Evolutionary conservation across 37 sponge, comb jelly and placozoan genomes (phyloP).

Genomic region (Aphrocallistes beatrix): DNA sequence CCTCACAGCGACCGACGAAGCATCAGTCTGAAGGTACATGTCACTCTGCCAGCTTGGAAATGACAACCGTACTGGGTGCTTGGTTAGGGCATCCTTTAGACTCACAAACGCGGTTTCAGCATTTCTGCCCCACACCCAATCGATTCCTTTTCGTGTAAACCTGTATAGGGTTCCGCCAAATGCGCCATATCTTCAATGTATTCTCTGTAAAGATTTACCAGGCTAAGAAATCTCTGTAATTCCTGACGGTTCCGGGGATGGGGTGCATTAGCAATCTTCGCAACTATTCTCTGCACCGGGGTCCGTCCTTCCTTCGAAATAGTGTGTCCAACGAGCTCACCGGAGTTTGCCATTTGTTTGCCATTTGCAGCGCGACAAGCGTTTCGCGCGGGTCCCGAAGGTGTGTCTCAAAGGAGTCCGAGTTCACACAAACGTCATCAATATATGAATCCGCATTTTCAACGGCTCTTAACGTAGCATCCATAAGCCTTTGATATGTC

Average conservation of each 20-base stretch:
- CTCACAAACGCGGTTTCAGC: not conserved
- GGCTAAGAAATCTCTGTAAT: not conserved
- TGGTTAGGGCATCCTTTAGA: not conserved
- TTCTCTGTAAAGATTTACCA: not conserved
- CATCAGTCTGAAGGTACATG: not conserved
- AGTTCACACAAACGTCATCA: not conserved
- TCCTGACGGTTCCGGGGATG: not conserved
- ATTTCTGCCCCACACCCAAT: not conserved
- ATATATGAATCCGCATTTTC: not conserved
- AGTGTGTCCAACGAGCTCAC: not conserved
- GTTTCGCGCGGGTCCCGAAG: not conserved
- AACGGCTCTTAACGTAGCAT: not conserved
- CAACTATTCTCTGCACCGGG: not conserved
- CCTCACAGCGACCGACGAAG: not conserved
- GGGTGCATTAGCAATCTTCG: not conserved
- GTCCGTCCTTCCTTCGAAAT: not conserved
- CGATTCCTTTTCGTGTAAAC: not conserved
- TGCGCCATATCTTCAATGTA: not conserved
- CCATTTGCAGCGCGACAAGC: not conserved
- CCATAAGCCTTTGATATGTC: not conserved
- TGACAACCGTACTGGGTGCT: not conserved
- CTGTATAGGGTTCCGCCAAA: not conserved
- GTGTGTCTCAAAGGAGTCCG: not conserved
- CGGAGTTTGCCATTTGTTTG: not conserved
- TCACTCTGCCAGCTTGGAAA: not conserved